These are phyloP conservation scores for Ranitomeya imitator DNA, from an alignment of 2,113 vertebrate species.

Conservation along the genomic window DNA sequence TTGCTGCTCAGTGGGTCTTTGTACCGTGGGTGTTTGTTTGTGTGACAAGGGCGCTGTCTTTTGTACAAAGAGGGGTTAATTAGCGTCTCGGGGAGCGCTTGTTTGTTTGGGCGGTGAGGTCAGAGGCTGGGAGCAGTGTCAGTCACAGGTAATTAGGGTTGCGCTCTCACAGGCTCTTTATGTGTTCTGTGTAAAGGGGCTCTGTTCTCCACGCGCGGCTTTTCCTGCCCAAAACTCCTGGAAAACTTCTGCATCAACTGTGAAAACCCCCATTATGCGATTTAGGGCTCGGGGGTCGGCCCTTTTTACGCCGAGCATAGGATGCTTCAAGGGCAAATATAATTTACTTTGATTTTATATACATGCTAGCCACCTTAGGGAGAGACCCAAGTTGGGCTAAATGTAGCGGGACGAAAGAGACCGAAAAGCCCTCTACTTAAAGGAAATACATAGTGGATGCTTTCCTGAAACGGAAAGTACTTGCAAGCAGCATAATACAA, in stretches of 20 bases:
- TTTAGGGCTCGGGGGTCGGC: background rate
- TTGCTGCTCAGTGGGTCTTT: slow-evolving; percentile 21
- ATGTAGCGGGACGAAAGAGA: no score
- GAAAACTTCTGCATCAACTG: slow-evolving; percentile 72
- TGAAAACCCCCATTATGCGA: slow-evolving; percentile 76
- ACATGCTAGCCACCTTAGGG: no score
- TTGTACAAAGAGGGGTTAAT: slow-evolving; percentile 52
- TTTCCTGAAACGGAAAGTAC: no score
- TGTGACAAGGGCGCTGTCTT: slow-evolving; percentile 30
- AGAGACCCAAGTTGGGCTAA: no score
- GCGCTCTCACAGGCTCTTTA: slow-evolving; percentile 72
- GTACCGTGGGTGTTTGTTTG: slow-evolving; percentile 37
- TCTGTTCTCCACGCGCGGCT: slow-evolving; percentile 72
- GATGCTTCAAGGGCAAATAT: slow-evolving; percentile 13
- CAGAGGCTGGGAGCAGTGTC: slow-evolving; percentile 68
- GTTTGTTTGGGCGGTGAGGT: slow-evolving; percentile 76
- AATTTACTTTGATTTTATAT: background rate
- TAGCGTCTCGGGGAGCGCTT: slow-evolving; percentile 49
- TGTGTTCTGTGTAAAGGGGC: slow-evolving; percentile 71
- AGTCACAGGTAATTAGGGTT: slow-evolving; percentile 78
- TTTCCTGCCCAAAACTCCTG: slow-evolving; percentile 79
- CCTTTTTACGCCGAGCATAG: background rate
- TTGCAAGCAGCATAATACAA: no score
- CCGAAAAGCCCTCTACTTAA: no score
- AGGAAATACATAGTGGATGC: no score